Conservation (phyloP, 1,140 invertebrate species). For the Procambarus virginalis region DNA sequence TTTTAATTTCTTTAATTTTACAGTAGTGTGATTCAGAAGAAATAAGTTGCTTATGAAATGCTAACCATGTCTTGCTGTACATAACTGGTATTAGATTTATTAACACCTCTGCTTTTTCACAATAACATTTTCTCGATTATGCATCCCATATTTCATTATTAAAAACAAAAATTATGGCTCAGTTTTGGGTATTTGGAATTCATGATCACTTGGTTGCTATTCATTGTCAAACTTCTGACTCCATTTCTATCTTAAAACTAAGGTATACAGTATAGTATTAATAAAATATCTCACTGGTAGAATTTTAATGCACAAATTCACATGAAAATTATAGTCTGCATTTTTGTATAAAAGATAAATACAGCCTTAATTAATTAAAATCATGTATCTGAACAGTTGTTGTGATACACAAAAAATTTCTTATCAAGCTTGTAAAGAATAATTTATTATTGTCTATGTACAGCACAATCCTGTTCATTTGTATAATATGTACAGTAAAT, state of each 20-base stretch:
- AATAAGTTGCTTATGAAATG: neutral
- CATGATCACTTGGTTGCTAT: neutral
- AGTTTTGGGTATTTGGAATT: neutral
- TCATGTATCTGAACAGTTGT: neutral
- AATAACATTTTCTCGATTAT: too few relatives aligned
- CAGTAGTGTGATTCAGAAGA: too few relatives aligned
- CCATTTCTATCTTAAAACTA: neutral
- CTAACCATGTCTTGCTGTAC: neutral
- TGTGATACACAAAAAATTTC: neutral
- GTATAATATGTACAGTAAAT: conserved; percentile 11
- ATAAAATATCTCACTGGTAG: neutral
- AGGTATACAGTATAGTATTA: neutral
- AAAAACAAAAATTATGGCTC: neutral
- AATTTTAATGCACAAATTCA: neutral
- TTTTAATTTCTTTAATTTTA: too few relatives aligned
- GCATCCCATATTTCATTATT: neutral
- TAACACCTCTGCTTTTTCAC: too few relatives aligned
- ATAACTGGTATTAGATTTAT: neutral
- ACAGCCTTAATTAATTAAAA: neutral
- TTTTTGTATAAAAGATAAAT: neutral
- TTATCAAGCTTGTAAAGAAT: neutral
- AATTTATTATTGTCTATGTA: neutral
- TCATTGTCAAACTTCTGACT: conserved; percentile 12
- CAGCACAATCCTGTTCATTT: neutral
- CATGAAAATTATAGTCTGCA: conserved; percentile 16